Evolutionary conservation across 2,797 vertebrate genomes (phyloP).

Genomic region (Synanceia verrucosa): DNA sequence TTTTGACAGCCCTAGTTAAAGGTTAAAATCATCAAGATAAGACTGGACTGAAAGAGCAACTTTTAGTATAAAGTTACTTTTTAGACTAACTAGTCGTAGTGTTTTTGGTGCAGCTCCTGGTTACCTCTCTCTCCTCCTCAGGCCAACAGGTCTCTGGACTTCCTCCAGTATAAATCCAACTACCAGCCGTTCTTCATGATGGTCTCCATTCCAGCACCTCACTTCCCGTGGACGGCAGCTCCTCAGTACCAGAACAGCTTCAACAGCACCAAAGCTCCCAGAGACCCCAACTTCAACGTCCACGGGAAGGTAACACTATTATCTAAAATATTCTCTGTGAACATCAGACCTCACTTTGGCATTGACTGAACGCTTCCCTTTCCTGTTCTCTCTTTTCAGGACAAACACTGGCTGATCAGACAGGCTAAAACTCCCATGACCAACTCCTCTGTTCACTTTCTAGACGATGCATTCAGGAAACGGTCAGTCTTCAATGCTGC

Average conservation of each 20-base stretch:
- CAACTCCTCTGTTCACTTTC: conserved; percentile 92
- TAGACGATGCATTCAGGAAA: conserved; percentile 92
- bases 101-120: neutral
- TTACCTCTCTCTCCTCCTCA: conserved; percentile 52
- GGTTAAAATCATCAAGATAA: neutral
- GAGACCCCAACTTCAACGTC: conserved; percentile 93
- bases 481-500: conserved; percentile 75
- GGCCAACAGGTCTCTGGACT: conserved; percentile 95
- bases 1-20: neutral
- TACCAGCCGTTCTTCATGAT: conserved; percentile 97
- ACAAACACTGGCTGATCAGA: conserved; percentile 98
- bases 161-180: conserved; percentile 92
- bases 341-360: no score
- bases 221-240: conserved; percentile 95
- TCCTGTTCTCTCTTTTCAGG: conserved; percentile 72
- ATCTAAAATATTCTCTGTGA: no score
- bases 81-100: neutral
- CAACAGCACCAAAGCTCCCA: conserved; percentile 87
- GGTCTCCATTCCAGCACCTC: conserved; percentile 95
- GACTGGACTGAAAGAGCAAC: neutral
- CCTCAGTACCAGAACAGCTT: conserved; percentile 92
- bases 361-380: neutral
- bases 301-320: conserved; percentile 90
- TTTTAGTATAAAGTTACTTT: neutral
- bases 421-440: conserved; percentile 98